phyloP scores from a whole-genome alignment of 2,888 invertebrate genomes.

The Nasonovia ribisnigri region DNA sequence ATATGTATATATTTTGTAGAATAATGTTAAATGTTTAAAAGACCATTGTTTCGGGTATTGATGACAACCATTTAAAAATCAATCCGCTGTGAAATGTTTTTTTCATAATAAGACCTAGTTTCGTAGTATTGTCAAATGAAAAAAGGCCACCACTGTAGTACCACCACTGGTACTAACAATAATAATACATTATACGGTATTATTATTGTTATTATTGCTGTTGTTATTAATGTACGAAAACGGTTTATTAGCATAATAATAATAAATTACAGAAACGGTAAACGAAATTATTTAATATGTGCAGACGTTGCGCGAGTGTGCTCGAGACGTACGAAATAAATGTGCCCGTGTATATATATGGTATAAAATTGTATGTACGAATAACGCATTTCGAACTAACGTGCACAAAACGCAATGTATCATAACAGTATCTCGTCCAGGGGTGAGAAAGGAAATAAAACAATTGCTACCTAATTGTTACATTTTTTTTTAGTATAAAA shows the following conservation, averaged over 20 bases:
- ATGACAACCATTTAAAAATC: conserved; percentile 46
- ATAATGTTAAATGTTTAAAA: conserved; percentile 15
- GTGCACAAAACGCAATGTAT: not conserved
- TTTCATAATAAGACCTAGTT: not conserved
- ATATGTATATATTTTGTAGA: not conserved
- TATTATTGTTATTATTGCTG: not conserved
- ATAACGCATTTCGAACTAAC: not conserved
- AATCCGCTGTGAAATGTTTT: not conserved
- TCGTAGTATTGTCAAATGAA: not conserved
- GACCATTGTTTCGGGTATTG: not conserved
- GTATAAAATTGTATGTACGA: not conserved
- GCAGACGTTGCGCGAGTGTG: not conserved
- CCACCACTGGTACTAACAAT: not conserved
- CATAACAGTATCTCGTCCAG: not conserved
- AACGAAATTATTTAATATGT: not conserved
- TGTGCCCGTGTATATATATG: not conserved
- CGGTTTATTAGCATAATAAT: not conserved
- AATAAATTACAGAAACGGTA: not conserved
- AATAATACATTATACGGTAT: conserved; percentile 3
- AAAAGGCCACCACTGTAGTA: not conserved
- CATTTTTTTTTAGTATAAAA: not conserved
- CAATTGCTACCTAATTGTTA: not conserved
- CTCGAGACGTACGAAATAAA: conserved; percentile 34
- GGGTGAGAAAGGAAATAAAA: not conserved
- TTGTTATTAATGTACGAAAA: not conserved